Evolutionary conservation across 2,888 invertebrate genomes (phyloP), one percentile per base, ranked within the genome.

Genomic region (Omphaloscelis lunosa): DNA sequence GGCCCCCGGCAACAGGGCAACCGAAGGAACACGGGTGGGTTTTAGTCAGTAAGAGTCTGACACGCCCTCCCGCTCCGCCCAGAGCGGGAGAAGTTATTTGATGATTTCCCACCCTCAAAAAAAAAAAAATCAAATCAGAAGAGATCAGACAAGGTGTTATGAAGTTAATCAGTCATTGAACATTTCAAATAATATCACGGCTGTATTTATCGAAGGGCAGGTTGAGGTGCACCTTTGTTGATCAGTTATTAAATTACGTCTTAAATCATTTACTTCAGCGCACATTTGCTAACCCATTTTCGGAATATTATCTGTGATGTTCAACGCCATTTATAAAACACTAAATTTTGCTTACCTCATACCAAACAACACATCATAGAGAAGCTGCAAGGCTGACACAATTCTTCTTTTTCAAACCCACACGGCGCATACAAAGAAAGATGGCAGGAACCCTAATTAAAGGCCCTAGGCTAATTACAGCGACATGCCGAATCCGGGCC

Each of bases 381-480:
- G 7, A 48, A 48, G 23, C 67, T 61, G 34, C 41, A 75, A 61
- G 29, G 15, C 34, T 76, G 39, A 9, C 68, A 45, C 48, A 65
- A 72, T 48, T 72, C 45, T 69, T 66, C 67, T 68, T 56, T 73
- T 82, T 71, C 66, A 73, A 83, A 77, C 41, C 23, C 45, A 65
- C 61, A 59, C 63, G 65, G 53, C 56, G 62, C 48, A 51, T 73
- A 77, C 80, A 79, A 79, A 77, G 77, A 81, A 74, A 72, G 79
- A 81, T 69, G 65, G 70, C 48, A 69, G 66, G 67, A 39, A 45
- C 77, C 80, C 80, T 85, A 89, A 89, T 89, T 86, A 88, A 89
- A 82, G 79, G 61, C 80, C 77, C 80, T 73, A 77, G 88, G 86
- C 88, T 92, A 92, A 92, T 91, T 91, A 92, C 88, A 86, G 65